Percentiles rank a stretch among this genome's conserved stretches.
Evolutionary conservation across 2,888 invertebrate species (phyloP).

Genomic region (Notodonta ziczac): DNA sequence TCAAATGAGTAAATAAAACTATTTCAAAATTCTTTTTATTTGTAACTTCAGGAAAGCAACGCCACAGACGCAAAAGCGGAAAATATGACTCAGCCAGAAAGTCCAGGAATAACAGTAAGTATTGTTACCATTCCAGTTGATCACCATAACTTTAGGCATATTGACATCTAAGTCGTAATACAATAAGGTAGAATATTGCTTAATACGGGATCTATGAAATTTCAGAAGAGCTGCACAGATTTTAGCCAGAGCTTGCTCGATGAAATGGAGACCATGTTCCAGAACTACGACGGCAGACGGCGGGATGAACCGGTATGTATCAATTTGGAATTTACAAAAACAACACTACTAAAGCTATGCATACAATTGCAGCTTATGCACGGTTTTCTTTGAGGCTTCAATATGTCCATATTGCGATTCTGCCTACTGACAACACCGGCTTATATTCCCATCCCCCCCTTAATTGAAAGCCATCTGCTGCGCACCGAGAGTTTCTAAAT

Average conservation of each 20-base stretch:
- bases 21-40: background rate
- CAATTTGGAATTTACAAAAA: conserved; percentile 9
- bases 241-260: conserved; percentile 96
- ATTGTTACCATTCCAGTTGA: background rate
- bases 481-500: no score
- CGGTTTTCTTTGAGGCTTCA: no score
- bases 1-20: no score
- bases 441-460: no score
- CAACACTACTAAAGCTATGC: no score
- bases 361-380: no score
- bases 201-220: conserved; percentile 12
- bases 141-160: no score
- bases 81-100: conserved; percentile 48
- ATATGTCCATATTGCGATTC: no score
- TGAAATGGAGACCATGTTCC: conserved; percentile 95
- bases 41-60: conserved; percentile 54
- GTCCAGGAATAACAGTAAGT: conserved; percentile 57
- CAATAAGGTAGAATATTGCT: background rate
- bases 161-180: no score
- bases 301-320: conserved; percentile 54
- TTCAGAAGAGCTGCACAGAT: conserved; percentile 80
- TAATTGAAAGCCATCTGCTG: no score
- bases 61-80: conserved; percentile 50
- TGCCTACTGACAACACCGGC: background rate
- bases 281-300: conserved; percentile 74